phyloP scores from a whole-genome alignment of 1,140 invertebrate genomes.

The Tetragnatha versicolor region DNA sequence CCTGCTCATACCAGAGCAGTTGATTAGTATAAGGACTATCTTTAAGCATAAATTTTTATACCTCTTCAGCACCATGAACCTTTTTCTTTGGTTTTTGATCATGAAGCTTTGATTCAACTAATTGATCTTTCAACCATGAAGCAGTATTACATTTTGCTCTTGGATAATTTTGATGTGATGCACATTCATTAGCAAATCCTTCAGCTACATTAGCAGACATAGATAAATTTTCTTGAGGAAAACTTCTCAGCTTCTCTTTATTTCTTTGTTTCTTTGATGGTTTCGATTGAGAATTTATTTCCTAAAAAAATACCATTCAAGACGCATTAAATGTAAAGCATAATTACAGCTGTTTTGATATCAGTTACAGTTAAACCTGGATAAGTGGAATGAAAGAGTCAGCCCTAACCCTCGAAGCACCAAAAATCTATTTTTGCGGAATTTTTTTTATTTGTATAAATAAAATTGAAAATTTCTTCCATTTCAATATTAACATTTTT shows the following conservation, averaged over 20 bases:
- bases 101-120: no score
- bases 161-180: neutral
- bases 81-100: constrained; percentile 8
- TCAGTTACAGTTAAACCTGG: no score
- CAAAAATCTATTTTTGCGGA: no score
- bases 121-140: constrained; percentile 6
- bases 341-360: no score
- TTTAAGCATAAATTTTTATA: no score
- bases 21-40: no score
- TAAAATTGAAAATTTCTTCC: no score
- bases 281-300: constrained; percentile 3
- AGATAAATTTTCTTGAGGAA: neutral
- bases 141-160: constrained; percentile 22
- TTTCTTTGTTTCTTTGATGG: constrained; percentile 11
- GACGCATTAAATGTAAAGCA: neutral
- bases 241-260: constrained; percentile 13
- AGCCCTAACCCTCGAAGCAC: no score
- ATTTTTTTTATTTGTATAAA: no score
- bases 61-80: constrained; percentile 3
- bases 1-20: no score
- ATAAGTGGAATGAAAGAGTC: no score
- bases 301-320: neutral
- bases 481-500: no score
- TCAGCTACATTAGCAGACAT: neutral
- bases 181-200: neutral